These are phyloP conservation scores for Sisyra terminalis DNA, from an alignment of 2,888 invertebrate genomes.

Conservation along the genomic window DNA sequence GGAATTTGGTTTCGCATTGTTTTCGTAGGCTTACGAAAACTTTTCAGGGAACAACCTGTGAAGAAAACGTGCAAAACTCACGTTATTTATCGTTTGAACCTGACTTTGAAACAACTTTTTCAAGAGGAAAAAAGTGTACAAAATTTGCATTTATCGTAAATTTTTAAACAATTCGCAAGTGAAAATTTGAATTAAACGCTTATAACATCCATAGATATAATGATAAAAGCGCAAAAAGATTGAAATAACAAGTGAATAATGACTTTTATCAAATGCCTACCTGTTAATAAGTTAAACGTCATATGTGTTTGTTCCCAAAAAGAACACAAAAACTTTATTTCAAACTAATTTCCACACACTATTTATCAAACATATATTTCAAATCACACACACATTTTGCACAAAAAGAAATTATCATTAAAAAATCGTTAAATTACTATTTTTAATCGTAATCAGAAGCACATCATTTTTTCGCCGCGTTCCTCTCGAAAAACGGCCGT, in stretches of 20 bases:
- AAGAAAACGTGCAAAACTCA: too few relatives aligned
- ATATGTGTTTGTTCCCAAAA: conserved; percentile 4
- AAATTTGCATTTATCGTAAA: not conserved
- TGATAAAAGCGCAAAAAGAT: not conserved
- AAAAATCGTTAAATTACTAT: not conserved
- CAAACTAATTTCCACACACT: conserved; percentile 1
- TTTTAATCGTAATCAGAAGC: not conserved
- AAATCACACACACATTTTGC: not conserved
- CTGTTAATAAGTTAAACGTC: conserved; percentile 9
- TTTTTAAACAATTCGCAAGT: too few relatives aligned
- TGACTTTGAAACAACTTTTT: conserved; percentile 1
- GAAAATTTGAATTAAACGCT: too few relatives aligned
- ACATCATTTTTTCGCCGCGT: not conserved
- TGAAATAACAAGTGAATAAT: conserved; percentile 1
- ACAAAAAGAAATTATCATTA: not conserved
- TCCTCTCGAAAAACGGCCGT: not conserved
- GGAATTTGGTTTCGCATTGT: too few relatives aligned
- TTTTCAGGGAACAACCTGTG: too few relatives aligned
- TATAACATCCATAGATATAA: not conserved
- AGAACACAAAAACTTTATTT: not conserved
- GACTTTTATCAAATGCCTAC: conserved; percentile 6
- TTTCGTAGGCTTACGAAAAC: too few relatives aligned
- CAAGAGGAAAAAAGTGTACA: not conserved
- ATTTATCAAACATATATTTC: too few relatives aligned
- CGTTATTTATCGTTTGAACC: not conserved